phyloP scores from a whole-genome alignment of 2,113 vertebrate species.

The Ginglymostoma cirratum region DNA sequence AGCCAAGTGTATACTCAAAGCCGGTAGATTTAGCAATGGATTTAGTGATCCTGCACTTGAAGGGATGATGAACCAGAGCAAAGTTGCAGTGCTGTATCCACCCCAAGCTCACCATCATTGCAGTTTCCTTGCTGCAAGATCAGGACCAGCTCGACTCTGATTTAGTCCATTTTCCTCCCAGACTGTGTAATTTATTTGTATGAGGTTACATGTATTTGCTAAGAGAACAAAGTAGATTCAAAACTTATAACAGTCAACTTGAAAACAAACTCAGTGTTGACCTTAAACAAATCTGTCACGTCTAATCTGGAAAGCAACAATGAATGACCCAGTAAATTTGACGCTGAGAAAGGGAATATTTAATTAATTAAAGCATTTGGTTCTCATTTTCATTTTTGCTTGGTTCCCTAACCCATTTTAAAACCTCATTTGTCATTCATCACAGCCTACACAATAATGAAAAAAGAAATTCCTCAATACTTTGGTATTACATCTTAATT shows the following conservation, averaged over 20 bases:
- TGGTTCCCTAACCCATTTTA: background rate
- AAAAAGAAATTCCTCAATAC: background rate
- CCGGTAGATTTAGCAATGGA: background rate
- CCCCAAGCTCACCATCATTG: background rate
- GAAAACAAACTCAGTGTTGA: background rate
- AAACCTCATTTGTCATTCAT: slow-evolving; percentile 18
- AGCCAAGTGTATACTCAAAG: background rate
- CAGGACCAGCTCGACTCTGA: background rate
- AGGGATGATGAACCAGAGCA: background rate
- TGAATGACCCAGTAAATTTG: background rate
- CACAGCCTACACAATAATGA: background rate
- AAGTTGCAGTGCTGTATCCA: background rate
- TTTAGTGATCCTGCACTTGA: background rate
- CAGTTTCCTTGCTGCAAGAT: background rate
- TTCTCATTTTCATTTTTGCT: background rate
- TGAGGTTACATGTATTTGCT: background rate
- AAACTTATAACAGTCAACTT: background rate
- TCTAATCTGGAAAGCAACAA: background rate
- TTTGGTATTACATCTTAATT: background rate
- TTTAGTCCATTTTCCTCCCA: background rate
- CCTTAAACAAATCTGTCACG: background rate
- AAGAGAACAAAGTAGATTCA: background rate
- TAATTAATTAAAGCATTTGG: background rate
- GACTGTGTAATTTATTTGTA: background rate
- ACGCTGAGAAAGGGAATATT: background rate